Conservation (phyloP, 1,140 invertebrate species). For the Portunus trituberculatus region DNA sequence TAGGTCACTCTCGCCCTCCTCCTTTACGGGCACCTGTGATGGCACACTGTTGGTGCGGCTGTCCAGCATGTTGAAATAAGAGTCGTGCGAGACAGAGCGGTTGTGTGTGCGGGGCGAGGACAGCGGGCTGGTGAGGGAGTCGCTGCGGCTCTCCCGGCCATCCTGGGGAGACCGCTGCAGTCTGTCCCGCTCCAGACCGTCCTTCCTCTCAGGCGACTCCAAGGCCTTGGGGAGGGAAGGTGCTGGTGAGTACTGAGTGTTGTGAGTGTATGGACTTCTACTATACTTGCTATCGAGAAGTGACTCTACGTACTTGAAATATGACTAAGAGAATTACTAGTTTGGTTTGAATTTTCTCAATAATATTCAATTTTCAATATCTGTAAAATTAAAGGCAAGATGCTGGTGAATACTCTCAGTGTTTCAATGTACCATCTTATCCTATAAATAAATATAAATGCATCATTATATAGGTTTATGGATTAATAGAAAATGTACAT, state of each 20-base stretch:
- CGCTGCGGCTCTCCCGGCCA: conserved; percentile 68
- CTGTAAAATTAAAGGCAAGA: no score
- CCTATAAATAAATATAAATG: no score
- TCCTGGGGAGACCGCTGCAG: conserved; percentile 53
- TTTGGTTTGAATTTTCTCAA: no score
- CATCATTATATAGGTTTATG: no score
- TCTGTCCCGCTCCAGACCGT: conserved; percentile 48
- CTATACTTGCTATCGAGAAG: no score
- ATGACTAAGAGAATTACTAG: no score
- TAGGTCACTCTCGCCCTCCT: conserved; percentile 76
- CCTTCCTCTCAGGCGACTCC: conserved; percentile 67
- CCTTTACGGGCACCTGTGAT: conserved; percentile 69
- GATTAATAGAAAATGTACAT: no score
- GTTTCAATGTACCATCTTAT: no score
- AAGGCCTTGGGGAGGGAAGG: conserved; percentile 44
- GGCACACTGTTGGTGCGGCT: conserved; percentile 75
- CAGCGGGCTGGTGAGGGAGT: conserved; percentile 72
- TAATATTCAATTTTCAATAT: no score
- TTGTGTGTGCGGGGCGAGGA: conserved; percentile 79
- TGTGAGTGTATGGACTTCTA: no score
- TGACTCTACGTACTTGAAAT: no score
- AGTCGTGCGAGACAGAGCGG: conserved; percentile 93
- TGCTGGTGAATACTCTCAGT: no score
- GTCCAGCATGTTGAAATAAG: conserved; percentile 89
- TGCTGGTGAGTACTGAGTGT: background rate